Base-by-base conservation (phyloP, 2,888 invertebrate species). In the Malthinus flaveolus region DNA sequence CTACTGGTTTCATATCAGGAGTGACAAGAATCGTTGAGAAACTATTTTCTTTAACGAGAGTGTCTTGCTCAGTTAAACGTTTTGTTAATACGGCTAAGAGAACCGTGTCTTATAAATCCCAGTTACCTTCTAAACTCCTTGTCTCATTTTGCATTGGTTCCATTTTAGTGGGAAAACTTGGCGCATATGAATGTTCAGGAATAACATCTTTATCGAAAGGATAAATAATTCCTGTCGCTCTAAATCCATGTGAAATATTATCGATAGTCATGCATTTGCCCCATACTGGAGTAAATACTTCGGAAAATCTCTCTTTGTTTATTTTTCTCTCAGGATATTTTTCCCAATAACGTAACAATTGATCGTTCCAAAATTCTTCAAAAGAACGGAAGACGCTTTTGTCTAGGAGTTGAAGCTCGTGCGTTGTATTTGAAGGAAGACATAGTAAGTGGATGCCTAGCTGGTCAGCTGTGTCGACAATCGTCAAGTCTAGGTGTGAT, bases 361-460 rank as follows among this genome's bases (percentile, higher is more conserved):
- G 69, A 49, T 72, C 62, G 59, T 75, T 71, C 71, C 72, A 74
- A 63, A 66, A 67, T 49, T 65, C 54, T 59, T 72, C 70, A 60
- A 68, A 73, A 5, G 69, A 60, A 35, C 65, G 45, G 57, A 70
- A 71, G 9, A 68, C 65, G 6, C 65, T 44, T 57, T 72, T 71
- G 59, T 69, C 71, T 62, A 71, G 63, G 8, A 69, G 70, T 59
- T 72, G 71, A 8, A 73, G 50, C 49, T 71, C 69, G 54, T 73
- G 71, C 0, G 71, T 72, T 64, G 70, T 71, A 47, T 73, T 73
- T 39, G 66, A 67, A 6, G 71, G 72, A 32, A 74, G 57, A 57
- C 72, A 71, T 39, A 63, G 68, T 31, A 73, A 58, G 33, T 48
- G 59, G n/a, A 71, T 67, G 66, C 64, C 36, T 5, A 44, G 31